Base-by-base conservation (phyloP, 1,140 invertebrate genomes). In the Drosophila pandora region DNA sequence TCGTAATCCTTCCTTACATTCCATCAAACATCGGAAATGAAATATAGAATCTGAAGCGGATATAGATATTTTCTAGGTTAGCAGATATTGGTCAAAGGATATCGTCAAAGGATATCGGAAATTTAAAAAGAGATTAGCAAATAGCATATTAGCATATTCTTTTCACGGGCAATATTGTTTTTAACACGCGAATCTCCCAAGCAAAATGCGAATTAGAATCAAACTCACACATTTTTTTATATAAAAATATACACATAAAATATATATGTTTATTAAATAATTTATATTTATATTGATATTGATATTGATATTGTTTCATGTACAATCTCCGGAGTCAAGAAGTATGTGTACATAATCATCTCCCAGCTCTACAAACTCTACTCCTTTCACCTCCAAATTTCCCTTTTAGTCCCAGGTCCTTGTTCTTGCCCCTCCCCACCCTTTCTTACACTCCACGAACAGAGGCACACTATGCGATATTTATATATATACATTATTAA, bases 171-270 rank as follows among this genome's bases (percentile, higher is more conserved):
- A 72, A 79, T 81, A 81, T 81, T 64, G 71, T 82, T 64, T 71
- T 28, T 81, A 82, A 79, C 74, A 81, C 78, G 75, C 75, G 62
- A 62, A 62, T 69, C 59, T 67, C 63, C 41, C 62, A n/a, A 37
- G 34, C 34, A 37, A 37, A 37, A 37, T 37, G 34, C 34, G 34
- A 37, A 50, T 53, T 25, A 22, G 48, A 48, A 73, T 30, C 41
- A 74, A 45, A 69, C 43, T 56, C 62, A 73, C 57, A 61, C 25
- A 61, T 22, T 30, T 39, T 22, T 39, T 7, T 48, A 25, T 50
- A 37, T 4, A n/a, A 37, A 37, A 12, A 34, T 10, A 34, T 34
- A 34, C n/a, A 37, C 12, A 37, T 37, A n/a, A n/a, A n/a, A 37
- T 37, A 37, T 37, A 37, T n/a, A 10, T 37, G 10, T 37, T 12